These are phyloP conservation scores for Panagrolaimus sp. DNA, from an alignment of 1,140 invertebrate species.

Conservation along the genomic window DNA sequence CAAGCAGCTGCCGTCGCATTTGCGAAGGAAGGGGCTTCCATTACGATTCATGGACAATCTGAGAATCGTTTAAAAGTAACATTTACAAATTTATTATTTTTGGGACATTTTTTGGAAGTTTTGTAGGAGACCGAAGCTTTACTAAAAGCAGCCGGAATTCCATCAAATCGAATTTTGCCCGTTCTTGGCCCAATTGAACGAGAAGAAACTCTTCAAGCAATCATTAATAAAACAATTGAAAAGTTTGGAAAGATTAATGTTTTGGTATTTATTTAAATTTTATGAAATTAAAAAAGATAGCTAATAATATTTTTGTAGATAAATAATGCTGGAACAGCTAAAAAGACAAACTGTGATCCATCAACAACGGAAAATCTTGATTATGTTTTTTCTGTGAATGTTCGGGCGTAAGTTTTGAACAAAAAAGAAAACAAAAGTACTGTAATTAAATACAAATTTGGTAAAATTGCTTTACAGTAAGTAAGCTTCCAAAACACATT, in stretches of 20 bases:
- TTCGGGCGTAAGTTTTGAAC: neutral
- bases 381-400: neutral
- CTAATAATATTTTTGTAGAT: too few species aligned
- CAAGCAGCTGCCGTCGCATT: neutral
- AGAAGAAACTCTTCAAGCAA: neutral
- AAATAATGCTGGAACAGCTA: neutral
- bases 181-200: neutral
- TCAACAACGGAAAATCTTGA: neutral
- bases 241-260: conserved; percentile 3
- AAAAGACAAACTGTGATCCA: neutral
- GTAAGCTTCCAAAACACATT: too few species aligned
- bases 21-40: neutral
- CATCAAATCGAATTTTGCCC: neutral
- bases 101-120: neutral
- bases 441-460: too few species aligned
- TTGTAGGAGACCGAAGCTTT: neutral
- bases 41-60: neutral
- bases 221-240: neutral
- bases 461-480: too few species aligned
- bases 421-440: too few species aligned
- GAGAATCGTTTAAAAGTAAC: too few species aligned
- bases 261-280: neutral
- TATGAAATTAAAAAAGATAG: too few species aligned
- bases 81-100: too few species aligned
- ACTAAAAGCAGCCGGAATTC: neutral